Conservation (phyloP, 1,140 invertebrate genomes). For the Drosophila erecta region DNA sequence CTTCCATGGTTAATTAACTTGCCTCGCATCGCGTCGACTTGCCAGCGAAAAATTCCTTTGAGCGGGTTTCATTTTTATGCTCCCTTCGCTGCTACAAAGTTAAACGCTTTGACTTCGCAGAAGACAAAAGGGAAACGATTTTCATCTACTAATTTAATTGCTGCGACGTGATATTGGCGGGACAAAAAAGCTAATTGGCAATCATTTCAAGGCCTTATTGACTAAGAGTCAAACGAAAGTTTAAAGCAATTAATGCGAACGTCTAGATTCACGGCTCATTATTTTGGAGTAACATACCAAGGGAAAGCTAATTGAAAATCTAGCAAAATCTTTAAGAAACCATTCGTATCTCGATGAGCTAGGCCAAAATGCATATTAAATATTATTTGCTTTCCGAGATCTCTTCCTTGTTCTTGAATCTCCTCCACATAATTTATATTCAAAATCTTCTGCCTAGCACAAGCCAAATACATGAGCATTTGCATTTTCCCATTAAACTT, state of each 20-base stretch:
- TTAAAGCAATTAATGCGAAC: conserved; percentile 9
- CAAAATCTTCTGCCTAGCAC: neutral
- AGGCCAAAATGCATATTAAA: too few species aligned
- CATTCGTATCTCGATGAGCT: too few species aligned
- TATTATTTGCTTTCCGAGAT: neutral
- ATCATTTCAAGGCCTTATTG: conserved; percentile 12
- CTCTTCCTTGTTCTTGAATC: neutral
- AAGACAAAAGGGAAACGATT: conserved; percentile 17
- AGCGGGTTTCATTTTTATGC: conserved; percentile 66
- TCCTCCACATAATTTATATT: neutral
- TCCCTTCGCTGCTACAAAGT: conserved; percentile 47
- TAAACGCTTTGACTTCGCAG: conserved; percentile 61
- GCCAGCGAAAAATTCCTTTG: conserved; percentile 66
- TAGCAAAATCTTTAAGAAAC: too few species aligned
- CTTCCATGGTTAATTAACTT: conserved; percentile 72
- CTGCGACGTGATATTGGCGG: conserved; percentile 63
- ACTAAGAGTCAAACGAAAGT: conserved; percentile 28
- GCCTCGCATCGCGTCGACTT: conserved; percentile 49
- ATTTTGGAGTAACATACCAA: neutral
- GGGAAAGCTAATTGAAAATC: neutral
- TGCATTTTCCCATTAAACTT: conserved; percentile 6
- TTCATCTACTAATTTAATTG: conserved; percentile 75
- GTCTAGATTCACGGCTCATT: neutral
- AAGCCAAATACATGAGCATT: neutral
- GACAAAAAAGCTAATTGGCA: conserved; percentile 13